These are phyloP conservation scores for Atethmia centrago DNA, from an alignment of 2,888 invertebrate species.

Conservation along the genomic window DNA sequence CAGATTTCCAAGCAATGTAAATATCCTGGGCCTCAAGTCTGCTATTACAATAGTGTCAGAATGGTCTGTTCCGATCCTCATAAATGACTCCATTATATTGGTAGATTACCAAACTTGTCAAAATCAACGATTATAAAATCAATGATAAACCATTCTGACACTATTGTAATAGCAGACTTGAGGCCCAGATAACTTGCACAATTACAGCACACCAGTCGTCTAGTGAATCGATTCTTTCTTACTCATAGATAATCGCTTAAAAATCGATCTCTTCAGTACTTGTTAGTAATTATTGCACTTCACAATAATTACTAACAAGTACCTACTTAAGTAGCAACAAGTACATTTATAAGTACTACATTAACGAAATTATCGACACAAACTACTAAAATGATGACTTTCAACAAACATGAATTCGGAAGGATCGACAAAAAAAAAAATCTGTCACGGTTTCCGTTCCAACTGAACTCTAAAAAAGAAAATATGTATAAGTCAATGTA, in stretches of 20 bases:
- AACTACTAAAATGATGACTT: slow-evolving; percentile 1
- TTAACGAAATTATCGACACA: slow-evolving; percentile 12
- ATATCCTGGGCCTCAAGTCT: no score
- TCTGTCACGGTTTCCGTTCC: slow-evolving; percentile 24
- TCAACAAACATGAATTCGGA: slow-evolving; percentile 13
- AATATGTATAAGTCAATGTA: slow-evolving; percentile 70
- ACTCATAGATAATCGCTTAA: slow-evolving; percentile 6
- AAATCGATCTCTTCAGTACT: slow-evolving; percentile 12
- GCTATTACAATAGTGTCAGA: no score
- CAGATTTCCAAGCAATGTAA: neutral
- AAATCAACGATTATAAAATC: no score
- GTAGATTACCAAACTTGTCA: no score
- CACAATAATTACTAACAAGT: slow-evolving; percentile 28
- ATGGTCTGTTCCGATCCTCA: no score
- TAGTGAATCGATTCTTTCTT: neutral
- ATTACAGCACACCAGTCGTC: neutral
- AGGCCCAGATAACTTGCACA: no score
- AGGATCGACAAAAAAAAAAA: slow-evolving; percentile 32
- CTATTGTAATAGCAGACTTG: no score
- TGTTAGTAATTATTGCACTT: no score
- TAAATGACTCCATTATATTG: no score
- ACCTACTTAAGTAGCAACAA: slow-evolving; percentile 12
- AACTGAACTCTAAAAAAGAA: slow-evolving; percentile 71
- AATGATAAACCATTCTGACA: no score
- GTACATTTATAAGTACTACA: neutral